Evolutionary conservation across 2,113 vertebrate species (phyloP).

Genomic region (Orientallactaga bullata): DNA sequence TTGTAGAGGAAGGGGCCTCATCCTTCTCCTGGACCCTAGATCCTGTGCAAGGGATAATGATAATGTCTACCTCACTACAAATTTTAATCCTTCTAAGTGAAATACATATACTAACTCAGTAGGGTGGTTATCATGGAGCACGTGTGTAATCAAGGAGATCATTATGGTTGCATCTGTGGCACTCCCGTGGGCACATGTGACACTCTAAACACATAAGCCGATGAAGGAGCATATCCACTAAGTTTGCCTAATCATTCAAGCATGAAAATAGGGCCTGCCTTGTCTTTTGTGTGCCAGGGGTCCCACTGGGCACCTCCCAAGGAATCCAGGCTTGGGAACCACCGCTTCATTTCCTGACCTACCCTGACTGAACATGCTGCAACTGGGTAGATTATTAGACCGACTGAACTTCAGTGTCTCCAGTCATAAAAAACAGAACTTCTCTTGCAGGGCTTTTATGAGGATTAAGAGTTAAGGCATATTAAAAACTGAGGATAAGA

Average conservation of each 20-base stretch:
- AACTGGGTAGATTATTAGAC: not conserved
- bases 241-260: not conserved
- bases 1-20: not conserved
- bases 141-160: fast-evolving
- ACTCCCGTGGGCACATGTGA: not conserved
- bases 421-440: not conserved
- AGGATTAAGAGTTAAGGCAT: not conserved
- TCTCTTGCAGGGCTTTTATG: not conserved
- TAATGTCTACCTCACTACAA: not conserved
- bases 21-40: not conserved
- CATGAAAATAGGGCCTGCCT: not conserved
- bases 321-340: not conserved
- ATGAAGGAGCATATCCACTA: not conserved
- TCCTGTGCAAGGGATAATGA: not conserved
- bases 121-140: fast-evolving
- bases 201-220: not conserved
- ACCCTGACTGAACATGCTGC: fast-evolving
- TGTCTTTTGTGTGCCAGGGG: not conserved
- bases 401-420: not conserved
- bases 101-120: fast-evolving
- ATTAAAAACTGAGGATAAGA: not conserved
- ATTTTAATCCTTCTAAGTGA: not conserved
- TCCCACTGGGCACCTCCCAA: fast-evolving
- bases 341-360: not conserved
- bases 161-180: fast-evolving